A percentile compares a stretch with the other conserved stretches of the same genome.
Evolutionary conservation across 2,113 vertebrate genomes (phyloP).

Genomic region (Neoarius graeffei): DNA sequence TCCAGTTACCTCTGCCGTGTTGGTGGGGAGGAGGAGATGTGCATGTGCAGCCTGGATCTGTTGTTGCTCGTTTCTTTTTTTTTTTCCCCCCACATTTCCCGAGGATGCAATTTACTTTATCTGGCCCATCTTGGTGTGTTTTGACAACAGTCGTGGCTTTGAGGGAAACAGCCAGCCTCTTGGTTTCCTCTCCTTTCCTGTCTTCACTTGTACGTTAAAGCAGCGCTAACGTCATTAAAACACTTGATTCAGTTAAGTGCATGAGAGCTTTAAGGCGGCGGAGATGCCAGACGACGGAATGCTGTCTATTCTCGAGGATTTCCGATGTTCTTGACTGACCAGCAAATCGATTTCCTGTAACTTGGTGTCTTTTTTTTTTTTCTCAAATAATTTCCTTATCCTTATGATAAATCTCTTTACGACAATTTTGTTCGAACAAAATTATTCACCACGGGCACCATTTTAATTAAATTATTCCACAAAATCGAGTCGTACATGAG

Average conservation of each 20-base stretch:
- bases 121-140: conserved; percentile 66
- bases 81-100: conserved; percentile 55
- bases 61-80: conserved; percentile 55
- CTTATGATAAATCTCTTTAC: not conserved
- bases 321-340: conserved; percentile 29
- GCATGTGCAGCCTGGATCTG: conserved; percentile 67
- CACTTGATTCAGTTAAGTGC: conserved; percentile 71
- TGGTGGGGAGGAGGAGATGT: conserved; percentile 37
- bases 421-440: not conserved
- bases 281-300: conserved; percentile 36
- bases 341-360: not conserved
- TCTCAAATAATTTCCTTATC: not conserved
- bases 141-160: conserved; percentile 70
- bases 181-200: conserved; percentile 36
- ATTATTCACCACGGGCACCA: not conserved
- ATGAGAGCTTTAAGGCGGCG: conserved; percentile 51
- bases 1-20: conserved; percentile 78
- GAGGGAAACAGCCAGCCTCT: conserved; percentile 44
- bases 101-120: conserved; percentile 67
- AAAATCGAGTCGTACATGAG: no score
- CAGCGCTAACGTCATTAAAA: conserved; percentile 68
- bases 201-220: conserved; percentile 38
- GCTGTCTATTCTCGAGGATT: conserved; percentile 15
- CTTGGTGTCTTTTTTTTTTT: not conserved
- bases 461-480: no score